These are phyloP conservation scores for Saxidomus purpurata DNA, from an alignment of 1,140 invertebrate species.

Conservation along the genomic window DNA sequence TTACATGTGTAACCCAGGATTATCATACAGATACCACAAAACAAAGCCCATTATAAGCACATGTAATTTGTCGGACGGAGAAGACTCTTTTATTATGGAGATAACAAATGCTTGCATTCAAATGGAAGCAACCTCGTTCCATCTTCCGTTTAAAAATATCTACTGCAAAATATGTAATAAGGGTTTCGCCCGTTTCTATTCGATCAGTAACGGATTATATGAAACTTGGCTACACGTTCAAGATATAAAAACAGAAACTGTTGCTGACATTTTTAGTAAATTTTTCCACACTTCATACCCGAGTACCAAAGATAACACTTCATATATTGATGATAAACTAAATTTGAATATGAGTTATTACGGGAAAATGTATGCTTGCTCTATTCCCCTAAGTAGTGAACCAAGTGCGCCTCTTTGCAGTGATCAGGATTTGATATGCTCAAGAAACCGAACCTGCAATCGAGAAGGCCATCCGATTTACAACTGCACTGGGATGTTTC, in stretches of 20 bases:
- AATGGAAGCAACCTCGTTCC: background rate
- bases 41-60: background rate
- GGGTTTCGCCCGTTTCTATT: background rate
- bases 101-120: background rate
- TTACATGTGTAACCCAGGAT: slow-evolving; percentile 30
- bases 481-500: background rate
- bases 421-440: too few species aligned
- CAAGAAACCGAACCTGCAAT: too few species aligned
- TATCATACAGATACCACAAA: background rate
- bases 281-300: too few species aligned
- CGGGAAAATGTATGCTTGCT: too few species aligned
- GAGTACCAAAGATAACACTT: too few species aligned
- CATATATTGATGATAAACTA: too few species aligned
- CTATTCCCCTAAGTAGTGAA: too few species aligned
- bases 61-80: background rate
- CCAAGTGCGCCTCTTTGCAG: too few species aligned
- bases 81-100: background rate
- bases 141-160: background rate
- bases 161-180: background rate
- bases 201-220: background rate
- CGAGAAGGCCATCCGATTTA: background rate
- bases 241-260: background rate
- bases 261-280: background rate
- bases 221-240: background rate
- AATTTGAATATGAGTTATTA: too few species aligned